Conservation (phyloP, 2,113 vertebrate species). For the Sus scrofa region DNA sequence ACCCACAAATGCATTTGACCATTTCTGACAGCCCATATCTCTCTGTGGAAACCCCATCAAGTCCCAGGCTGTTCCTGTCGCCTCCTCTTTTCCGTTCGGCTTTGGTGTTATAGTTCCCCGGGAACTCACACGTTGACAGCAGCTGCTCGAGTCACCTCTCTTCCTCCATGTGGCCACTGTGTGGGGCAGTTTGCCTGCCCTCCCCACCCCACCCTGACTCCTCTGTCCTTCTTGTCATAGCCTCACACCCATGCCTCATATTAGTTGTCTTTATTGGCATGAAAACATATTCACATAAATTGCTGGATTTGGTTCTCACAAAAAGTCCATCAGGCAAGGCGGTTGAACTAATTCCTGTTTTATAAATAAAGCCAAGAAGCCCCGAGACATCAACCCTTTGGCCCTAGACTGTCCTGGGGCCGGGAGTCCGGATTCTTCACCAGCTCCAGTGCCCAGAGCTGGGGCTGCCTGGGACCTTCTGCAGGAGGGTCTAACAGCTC, state of each 20-base stretch:
- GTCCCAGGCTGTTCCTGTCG: accelerated
- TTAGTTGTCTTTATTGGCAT: neutral
- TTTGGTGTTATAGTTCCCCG: accelerated
- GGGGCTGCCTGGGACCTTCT: neutral
- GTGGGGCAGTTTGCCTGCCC: too few species aligned
- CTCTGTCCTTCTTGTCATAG: neutral
- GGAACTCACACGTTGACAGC: neutral
- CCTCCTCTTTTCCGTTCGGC: too few species aligned
- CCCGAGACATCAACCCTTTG: neutral
- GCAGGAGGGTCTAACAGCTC: neutral
- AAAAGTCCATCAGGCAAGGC: neutral
- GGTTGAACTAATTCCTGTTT: neutral
- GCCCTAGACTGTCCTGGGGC: too few species aligned
- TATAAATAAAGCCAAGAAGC: neutral
- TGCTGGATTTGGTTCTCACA: neutral
- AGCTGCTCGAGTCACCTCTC: neutral
- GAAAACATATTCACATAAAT: neutral
- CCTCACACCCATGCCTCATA: neutral
- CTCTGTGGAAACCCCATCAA: neutral
- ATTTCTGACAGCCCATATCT: neutral
- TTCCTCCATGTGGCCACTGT: too few species aligned
- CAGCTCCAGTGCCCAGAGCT: accelerated
- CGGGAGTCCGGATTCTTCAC: neutral
- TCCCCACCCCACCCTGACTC: neutral
- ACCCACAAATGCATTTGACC: neutral